Conservation (phyloP, 2,888 invertebrate species). For the Eutolmus rufibarbis region DNA sequence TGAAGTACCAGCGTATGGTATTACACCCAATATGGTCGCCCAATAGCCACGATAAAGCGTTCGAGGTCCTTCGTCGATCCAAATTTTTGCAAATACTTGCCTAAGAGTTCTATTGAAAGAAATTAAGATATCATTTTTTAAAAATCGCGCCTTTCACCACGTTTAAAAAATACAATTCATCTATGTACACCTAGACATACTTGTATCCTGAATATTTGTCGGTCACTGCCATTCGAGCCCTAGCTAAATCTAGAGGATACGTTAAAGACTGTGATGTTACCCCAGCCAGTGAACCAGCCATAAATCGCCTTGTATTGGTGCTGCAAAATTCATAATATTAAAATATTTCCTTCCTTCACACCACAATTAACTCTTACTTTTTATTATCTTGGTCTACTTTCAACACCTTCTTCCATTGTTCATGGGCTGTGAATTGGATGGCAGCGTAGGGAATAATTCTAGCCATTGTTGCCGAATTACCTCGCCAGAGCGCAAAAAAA, state of each 20-base stretch:
- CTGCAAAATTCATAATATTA: conserved; percentile 50
- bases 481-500: conserved; percentile 87
- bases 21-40: conserved; percentile 91
- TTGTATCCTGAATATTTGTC: conserved; percentile 75
- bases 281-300: conserved; percentile 95
- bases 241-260: conserved; percentile 95
- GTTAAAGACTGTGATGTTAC: conserved; percentile 93
- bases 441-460: conserved; percentile 97
- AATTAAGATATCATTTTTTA: neutral
- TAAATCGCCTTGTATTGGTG: conserved; percentile 65
- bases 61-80: conserved; percentile 76
- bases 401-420: conserved; percentile 91
- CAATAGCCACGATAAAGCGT: conserved; percentile 86
- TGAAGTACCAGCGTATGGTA: conserved; percentile 96
- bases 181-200: conserved; percentile 55
- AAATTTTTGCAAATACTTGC: conserved; percentile 74
- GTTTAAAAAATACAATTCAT: neutral
- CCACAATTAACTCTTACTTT: conserved; percentile 59
- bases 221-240: conserved; percentile 97
- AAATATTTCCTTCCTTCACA: neutral
- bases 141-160: neutral
- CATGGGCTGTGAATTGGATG: conserved; percentile 96
- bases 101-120: conserved; percentile 59
- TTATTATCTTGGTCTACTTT: conserved; percentile 71
- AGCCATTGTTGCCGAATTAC: conserved; percentile 98